Base-by-base conservation (phyloP, 2,797 vertebrate genomes). In the Myiotriccus ornatus region DNA sequence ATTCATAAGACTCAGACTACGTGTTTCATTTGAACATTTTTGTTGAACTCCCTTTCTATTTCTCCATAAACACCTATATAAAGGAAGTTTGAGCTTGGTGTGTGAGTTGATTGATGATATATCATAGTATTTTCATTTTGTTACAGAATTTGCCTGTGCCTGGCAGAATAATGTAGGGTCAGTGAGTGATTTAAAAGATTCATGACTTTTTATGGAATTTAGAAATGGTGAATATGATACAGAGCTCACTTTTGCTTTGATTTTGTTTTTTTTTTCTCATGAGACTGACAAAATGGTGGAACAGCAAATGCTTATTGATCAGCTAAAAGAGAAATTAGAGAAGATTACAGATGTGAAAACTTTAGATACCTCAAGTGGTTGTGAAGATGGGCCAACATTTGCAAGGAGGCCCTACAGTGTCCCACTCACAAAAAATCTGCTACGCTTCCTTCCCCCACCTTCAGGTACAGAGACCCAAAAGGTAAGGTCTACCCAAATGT, bases 221-320 rank as follows among this genome's bases (percentile, higher is more conserved):
- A 41, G 25, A 79, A 86, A 50, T 60, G 1, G 2, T 70, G 47
- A 84, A 56, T 80, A 44, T 43, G 14, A 55, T 47, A 65, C 5
- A 86, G 39, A 78, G 16, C 50, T 91, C n/a, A 76, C 39, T 69
- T 90, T 69, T 85, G 30, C 19, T 89, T 76, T 90, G 32, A 6
- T 41, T n/a, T 84, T 93, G 74, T 46, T 97, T 46, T 97, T 67
- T 46, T 97, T 70, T 84, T 65, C 69, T 91, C 50, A 68, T 89
- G 95, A 99, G 99, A 98, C 97, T 78, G 98, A 99, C 92, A 98
- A 98, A 95, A 97, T 99, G 96, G 98, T 99, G 95, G 98, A 99
- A 90, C 98, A 99, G 94, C 98, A 98, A 94, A 97, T 99, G 85
- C 83, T 98, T 77, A 98, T 99, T 88, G 97, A 98, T 91, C 97